Evolutionary conservation across 2,113 vertebrate species (phyloP), one percentile per base, ranked within the genome.

Genomic region (Catharus fuscescens): DNA sequence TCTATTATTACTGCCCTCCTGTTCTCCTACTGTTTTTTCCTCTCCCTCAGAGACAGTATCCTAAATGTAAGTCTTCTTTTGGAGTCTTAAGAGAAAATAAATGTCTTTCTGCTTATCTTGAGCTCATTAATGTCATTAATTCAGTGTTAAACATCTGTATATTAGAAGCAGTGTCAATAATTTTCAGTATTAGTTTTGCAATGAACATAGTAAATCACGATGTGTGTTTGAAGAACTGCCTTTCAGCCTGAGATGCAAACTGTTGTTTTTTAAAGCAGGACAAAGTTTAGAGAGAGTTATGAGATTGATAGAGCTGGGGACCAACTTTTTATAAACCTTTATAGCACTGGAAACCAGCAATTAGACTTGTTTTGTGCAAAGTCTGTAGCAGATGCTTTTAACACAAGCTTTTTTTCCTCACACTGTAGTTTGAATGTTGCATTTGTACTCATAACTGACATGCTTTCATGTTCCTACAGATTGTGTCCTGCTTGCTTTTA

Each of bases 101-200:
- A 91, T 66, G 38, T 69, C 25, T 36, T 48, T 80, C 70, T 69
- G 70, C 44, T 81, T 18, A 5, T 93, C 91, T 89, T 90, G 12
- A 97, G 73, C 61, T 62, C 57, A 70, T 72, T 92, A 50, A 66
- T 57, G 59, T 48, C 3, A 93, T 67, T 91, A 89, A 87, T 71
- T 93, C 34, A 47, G 36, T 56, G n/a, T 88, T 93, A 88, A 81
- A 81, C 44, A 47, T 73, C 40, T 73, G 25, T 54, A 9, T 28
- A 91, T 88, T 95, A 86, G 94, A 95, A 61, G 2, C n/a, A 86
- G n/a, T 12, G 18, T 6, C 62, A 80, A 85, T 66, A 80, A 70
- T 78, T 85, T 96, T 61, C 69, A 73, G 3, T 66, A 88, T 93
- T 94, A 83, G 53, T 91, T 86, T 86, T 38, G 18, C 40, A 95